These are phyloP conservation scores for Sthenelais limicola DNA, from an alignment of 2,888 invertebrate genomes.

Conservation along the genomic window DNA sequence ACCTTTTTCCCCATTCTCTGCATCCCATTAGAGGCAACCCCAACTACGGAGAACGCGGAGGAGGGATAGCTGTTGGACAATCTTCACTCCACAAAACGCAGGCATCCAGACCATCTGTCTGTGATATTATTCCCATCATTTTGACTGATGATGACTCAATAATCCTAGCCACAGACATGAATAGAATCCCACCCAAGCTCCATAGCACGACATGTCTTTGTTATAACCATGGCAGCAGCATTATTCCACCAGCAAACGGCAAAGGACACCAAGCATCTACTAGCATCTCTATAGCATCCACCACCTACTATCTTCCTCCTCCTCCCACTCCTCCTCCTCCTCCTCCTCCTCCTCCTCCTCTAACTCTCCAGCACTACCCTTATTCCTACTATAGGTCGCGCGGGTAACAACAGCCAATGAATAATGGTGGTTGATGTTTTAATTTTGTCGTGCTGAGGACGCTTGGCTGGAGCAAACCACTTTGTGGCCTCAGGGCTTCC, in stretches of 20 bases:
- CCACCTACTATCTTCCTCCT: not conserved
- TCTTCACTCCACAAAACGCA: too few relatives aligned
- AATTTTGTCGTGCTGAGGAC: not conserved
- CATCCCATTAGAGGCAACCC: too few relatives aligned
- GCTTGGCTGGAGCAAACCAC: not conserved
- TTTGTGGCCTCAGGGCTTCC: conserved; percentile 10
- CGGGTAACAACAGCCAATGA: not conserved
- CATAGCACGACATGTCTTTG: not conserved
- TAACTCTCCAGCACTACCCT: not conserved
- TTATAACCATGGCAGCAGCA: conserved; percentile 22
- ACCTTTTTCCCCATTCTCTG: too few relatives aligned
- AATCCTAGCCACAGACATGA: not conserved
- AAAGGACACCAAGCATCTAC: too few relatives aligned
- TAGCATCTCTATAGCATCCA: not conserved
- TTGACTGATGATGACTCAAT: conserved; percentile 31
- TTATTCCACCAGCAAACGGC: too few relatives aligned
- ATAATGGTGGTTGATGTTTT: too few relatives aligned
- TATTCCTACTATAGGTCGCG: not conserved
- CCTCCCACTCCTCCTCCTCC: not conserved
- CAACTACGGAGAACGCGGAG: too few relatives aligned
- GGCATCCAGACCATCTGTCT: conserved; percentile 37
- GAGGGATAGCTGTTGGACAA: too few relatives aligned
- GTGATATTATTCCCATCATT: not conserved
- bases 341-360: conserved; percentile 1
- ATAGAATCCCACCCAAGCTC: conserved; percentile 15